Conservation (phyloP, 2,797 vertebrate species). For the Tinamus major region DNA sequence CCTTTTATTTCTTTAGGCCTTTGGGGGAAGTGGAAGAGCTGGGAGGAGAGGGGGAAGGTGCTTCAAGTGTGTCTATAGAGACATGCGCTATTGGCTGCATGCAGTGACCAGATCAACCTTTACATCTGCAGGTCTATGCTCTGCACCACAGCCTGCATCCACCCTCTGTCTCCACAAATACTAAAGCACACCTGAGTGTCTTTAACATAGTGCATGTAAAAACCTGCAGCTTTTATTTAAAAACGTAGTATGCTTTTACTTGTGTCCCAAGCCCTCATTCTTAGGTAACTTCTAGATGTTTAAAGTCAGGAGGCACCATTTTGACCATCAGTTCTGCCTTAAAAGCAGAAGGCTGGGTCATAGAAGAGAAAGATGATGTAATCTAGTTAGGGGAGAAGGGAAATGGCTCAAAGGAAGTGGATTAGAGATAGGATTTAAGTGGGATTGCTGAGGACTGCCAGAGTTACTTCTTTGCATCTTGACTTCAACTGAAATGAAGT, state of each 20-base stretch:
- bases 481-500: neutral
- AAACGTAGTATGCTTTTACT: neutral
- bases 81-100: neutral
- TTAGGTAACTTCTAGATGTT: neutral
- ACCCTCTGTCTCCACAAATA: neutral
- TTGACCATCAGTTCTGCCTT: neutral
- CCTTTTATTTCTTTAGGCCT: neutral
- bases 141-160: neutral
- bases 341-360: neutral
- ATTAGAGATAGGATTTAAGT: neutral
- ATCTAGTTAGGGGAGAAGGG: neutral
- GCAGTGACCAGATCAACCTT: neutral
- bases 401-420: neutral
- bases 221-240: neutral
- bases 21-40: neutral
- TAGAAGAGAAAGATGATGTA: neutral
- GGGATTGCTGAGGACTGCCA: neutral
- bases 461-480: neutral
- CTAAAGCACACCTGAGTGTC: neutral
- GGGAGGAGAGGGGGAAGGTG: neutral
- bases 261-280: neutral
- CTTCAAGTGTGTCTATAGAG: neutral
- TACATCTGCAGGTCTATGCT: neutral
- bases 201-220: neutral
- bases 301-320: neutral